phyloP scores from a whole-genome alignment of 2,888 invertebrate genomes.

The Perizoma affinitatum region DNA sequence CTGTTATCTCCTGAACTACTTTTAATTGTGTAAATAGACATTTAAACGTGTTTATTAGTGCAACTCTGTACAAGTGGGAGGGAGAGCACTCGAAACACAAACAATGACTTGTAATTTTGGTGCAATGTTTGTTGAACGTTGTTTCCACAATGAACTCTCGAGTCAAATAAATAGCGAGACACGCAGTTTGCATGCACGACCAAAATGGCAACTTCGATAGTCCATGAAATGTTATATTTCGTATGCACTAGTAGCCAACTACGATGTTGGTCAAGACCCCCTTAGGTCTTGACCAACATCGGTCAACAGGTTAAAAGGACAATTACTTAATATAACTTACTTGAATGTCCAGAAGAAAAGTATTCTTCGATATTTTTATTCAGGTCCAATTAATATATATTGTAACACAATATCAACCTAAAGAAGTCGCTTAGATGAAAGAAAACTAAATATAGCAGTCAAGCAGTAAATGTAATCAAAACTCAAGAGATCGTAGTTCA shows the following conservation, averaged over 20 bases:
- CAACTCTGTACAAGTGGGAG: conserved; percentile 55
- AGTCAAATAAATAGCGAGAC: conserved; percentile 50
- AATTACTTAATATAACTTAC: too few relatives aligned
- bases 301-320: too few relatives aligned
- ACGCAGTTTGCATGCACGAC: too few relatives aligned
- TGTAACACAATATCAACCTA: too few relatives aligned
- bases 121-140: conserved; percentile 56
- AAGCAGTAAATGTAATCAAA: conserved; percentile 44
- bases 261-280: too few relatives aligned
- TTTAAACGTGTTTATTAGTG: conserved; percentile 73
- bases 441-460: conserved; percentile 24
- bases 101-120: conserved; percentile 66
- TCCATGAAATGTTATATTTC: too few relatives aligned
- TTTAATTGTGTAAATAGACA: conserved; percentile 71
- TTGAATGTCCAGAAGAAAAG: too few relatives aligned
- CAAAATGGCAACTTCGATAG: too few relatives aligned
- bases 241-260: too few relatives aligned
- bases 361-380: too few relatives aligned
- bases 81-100: conserved; percentile 61
- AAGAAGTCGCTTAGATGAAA: conserved; percentile 18
- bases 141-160: conserved; percentile 49
- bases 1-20: conserved; percentile 21
- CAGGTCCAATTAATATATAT: too few relatives aligned
- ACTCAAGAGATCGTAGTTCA: conserved; percentile 58
- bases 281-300: too few relatives aligned